phyloP scores from a whole-genome alignment of 2,888 invertebrate genomes.

The Pollenia labialis region DNA sequence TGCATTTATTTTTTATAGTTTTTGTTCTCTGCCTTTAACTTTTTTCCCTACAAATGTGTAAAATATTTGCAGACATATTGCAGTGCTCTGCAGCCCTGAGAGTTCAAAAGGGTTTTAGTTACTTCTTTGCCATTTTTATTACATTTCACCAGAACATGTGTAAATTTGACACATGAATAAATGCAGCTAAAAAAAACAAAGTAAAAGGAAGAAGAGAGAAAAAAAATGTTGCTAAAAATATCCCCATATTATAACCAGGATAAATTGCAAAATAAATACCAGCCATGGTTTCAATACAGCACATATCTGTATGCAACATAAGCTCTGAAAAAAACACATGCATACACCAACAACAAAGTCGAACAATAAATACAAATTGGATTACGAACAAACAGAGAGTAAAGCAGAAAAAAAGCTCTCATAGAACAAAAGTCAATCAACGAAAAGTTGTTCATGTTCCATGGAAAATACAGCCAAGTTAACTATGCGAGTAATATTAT shows the following conservation, averaged over 20 bases:
- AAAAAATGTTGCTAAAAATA: background rate
- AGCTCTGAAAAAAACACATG: conserved; percentile 1
- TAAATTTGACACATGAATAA: conserved; percentile 72
- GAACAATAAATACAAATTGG: conserved; percentile 54
- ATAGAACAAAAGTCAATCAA: conserved; percentile 39
- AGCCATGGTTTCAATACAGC: conserved; percentile 51
- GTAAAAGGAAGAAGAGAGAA: background rate
- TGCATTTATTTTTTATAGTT: conserved; percentile 15
- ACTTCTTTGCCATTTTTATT: conserved; percentile 49
- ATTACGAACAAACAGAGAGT: conserved; percentile 26
- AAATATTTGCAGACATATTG: conserved; percentile 43
- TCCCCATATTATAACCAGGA: conserved; percentile 49
- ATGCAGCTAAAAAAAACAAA: conserved; percentile 37
- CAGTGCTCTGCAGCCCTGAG: conserved; percentile 29
- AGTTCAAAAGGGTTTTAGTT: conserved; percentile 35
- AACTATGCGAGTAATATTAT: conserved; percentile 2
- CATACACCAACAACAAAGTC: background rate
- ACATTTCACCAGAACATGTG: conserved; percentile 65
- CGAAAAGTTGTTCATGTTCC: background rate
- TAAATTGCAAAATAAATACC: conserved; percentile 67
- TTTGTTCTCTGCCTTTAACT: conserved; percentile 1
- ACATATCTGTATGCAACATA: conserved; percentile 62
- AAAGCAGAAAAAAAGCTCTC: background rate
- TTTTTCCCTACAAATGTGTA: conserved; percentile 15
- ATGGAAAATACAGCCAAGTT: conserved; percentile 17